A percentile compares a stretch with the other conserved stretches of the same genome.
Conservation (phyloP, 2,888 invertebrate species). For the Serrognathus titanus region DNA sequence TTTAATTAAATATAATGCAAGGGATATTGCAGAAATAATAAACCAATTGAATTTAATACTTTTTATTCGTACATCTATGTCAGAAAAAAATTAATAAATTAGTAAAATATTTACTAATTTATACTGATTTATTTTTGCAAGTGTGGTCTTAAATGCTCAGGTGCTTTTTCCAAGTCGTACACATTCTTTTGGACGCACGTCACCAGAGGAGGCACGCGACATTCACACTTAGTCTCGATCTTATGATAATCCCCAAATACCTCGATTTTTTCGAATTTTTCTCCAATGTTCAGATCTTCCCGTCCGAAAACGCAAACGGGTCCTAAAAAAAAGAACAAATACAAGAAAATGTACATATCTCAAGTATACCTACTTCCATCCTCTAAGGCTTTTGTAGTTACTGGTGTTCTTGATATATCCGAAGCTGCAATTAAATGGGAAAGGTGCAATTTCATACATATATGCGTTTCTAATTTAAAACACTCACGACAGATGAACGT, state of each 20-base stretch:
- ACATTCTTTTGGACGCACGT: constrained; percentile 15
- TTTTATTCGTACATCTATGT: no score
- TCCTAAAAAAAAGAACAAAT: background rate
- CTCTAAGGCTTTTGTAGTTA: no score
- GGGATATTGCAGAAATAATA: no score
- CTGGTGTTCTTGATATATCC: no score
- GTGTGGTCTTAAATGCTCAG: background rate
- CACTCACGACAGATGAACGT: constrained; percentile 27
- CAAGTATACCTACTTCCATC: no score
- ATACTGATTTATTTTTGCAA: no score
- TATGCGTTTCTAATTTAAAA: background rate
- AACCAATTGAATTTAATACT: no score
- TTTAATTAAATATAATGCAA: no score
- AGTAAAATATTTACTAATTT: no score
- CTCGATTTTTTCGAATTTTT: background rate
- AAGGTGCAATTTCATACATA: no score
- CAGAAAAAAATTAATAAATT: no score
- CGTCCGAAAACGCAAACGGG: constrained; percentile 3
- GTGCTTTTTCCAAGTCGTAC: background rate
- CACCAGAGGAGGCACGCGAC: constrained; percentile 24
- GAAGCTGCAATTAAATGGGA: no score
- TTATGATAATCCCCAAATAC: constrained; percentile 4
- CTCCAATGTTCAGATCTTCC: background rate
- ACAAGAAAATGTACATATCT: background rate
- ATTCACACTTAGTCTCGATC: constrained; percentile 21